phyloP scores from a whole-genome alignment of 2,797 vertebrate genomes.

The Sparidentex hasta region DNA sequence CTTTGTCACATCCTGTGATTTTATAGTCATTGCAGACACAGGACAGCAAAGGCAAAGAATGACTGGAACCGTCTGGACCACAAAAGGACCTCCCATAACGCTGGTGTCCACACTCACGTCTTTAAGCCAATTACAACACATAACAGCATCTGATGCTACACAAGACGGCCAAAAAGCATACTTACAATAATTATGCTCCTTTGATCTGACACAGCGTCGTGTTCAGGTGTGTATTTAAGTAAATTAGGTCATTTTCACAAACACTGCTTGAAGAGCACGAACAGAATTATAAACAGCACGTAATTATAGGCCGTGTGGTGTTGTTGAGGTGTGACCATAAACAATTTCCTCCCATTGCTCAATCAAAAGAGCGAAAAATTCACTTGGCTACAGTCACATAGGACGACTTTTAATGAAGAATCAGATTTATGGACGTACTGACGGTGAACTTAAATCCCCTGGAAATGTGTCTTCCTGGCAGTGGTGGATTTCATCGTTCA shows the following conservation, averaged over 20 bases:
- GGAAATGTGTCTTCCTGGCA: neutral
- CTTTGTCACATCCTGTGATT: conserved; percentile 48
- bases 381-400: neutral
- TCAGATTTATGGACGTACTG: neutral
- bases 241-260: conserved; percentile 56
- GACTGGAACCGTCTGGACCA: conserved; percentile 9
- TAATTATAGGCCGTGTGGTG: conserved; percentile 32
- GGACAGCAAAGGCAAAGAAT: conserved; percentile 28
- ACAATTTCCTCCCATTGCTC: conserved; percentile 16
- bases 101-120: conserved; percentile 17
- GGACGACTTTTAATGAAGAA: neutral
- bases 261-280: conserved; percentile 28
- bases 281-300: conserved; percentile 15
- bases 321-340: conserved; percentile 8
- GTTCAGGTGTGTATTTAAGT: conserved; percentile 25
- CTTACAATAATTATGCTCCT: conserved; percentile 41
- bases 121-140: conserved; percentile 50
- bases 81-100: conserved; percentile 41
- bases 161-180: conserved; percentile 44
- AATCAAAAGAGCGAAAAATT: conserved; percentile 10
- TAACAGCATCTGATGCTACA: conserved; percentile 23
- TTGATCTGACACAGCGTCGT: conserved; percentile 46
- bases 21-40: conserved; percentile 45
- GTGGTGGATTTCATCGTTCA: no score
- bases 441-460: neutral